Evolutionary conservation across 1,140 invertebrate genomes (phyloP).

Genomic region (Brachionus sp.): DNA sequence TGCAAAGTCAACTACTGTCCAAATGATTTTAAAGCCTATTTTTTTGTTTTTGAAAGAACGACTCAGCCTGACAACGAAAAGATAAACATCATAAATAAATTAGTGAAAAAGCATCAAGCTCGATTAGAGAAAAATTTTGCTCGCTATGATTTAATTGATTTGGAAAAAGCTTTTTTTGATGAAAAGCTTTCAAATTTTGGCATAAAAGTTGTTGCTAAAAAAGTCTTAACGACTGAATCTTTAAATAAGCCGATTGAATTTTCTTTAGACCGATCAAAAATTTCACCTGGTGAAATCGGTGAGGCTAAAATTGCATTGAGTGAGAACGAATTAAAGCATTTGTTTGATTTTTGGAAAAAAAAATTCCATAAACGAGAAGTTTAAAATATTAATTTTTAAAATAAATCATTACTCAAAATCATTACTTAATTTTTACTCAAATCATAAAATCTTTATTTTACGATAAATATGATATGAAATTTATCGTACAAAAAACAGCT

Average conservation of each 20-base stretch:
- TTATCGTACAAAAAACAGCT: too few relatives aligned
- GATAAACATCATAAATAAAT: not conserved
- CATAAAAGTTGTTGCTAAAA: not conserved
- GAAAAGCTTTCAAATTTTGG: not conserved
- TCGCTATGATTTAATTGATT: not conserved
- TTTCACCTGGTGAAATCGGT: not conserved
- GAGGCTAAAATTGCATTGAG: not conserved
- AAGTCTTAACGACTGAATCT: not conserved
- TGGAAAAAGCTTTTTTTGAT: constrained; percentile 11
- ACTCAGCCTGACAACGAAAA: not conserved
- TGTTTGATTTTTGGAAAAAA: constrained; percentile 7
- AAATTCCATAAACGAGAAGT: not conserved
- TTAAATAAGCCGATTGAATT: not conserved
- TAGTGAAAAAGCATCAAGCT: not conserved
- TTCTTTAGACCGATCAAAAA: not conserved
- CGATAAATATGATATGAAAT: too few relatives aligned
- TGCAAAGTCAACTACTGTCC: not conserved
- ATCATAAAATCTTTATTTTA: too few relatives aligned
- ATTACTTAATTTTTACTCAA: too few relatives aligned
- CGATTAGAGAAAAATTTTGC: not conserved
- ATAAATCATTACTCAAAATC: too few relatives aligned
- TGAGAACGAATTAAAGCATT: not conserved
- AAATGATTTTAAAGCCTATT: not conserved
- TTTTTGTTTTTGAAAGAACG: constrained; percentile 12
- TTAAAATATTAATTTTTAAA: not conserved